phyloP scores from a whole-genome alignment of 2,113 vertebrate species.

The Nesospiza acunhae region DNA sequence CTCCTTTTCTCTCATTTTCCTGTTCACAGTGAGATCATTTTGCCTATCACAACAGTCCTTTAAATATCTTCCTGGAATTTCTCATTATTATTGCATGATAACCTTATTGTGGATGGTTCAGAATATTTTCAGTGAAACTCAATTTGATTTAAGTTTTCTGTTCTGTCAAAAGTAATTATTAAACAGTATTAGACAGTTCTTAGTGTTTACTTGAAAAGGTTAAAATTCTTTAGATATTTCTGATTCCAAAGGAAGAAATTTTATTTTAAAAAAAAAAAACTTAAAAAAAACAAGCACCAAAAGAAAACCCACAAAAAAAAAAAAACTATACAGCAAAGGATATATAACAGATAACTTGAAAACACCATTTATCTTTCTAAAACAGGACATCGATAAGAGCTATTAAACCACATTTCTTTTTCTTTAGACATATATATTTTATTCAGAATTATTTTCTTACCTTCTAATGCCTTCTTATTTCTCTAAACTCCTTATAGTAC shows the following conservation, averaged over 20 bases:
- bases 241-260: background rate
- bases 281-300: too few relatives aligned
- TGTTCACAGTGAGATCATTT: background rate
- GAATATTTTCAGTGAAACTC: background rate
- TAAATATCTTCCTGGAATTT: background rate
- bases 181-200: background rate
- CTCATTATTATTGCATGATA: background rate
- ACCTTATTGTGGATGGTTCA: background rate
- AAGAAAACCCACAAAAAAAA: too few relatives aligned
- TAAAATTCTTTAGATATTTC: background rate
- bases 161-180: background rate
- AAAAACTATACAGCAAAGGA: background rate
- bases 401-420: background rate
- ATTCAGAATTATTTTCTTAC: background rate
- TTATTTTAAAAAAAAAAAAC: background rate
- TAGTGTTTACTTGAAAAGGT: background rate
- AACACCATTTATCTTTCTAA: background rate
- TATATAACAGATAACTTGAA: background rate
- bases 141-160: background rate
- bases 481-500: background rate
- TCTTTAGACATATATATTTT: background rate
- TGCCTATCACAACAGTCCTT: background rate
- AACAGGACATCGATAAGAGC: background rate
- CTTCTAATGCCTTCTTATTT: background rate
- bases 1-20: background rate